Percentiles rank a stretch among this genome's conserved stretches.
phyloP scores from a whole-genome alignment of 2,888 invertebrate genomes.

The Andrena camellia region DNA sequence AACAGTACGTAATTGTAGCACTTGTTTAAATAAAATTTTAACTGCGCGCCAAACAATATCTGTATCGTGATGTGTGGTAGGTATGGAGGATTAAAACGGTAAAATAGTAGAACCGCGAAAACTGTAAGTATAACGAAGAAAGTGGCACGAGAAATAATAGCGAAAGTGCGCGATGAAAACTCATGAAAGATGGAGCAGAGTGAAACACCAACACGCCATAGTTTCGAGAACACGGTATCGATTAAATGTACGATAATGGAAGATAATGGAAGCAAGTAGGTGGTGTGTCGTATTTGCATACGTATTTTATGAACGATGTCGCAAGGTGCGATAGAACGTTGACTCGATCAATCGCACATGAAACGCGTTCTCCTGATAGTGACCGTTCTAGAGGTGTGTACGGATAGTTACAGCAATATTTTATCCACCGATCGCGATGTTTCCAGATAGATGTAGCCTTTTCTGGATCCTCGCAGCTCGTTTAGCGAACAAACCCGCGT shows the following conservation, averaged over 20 bases:
- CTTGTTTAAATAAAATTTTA: too few species aligned
- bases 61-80: too few species aligned
- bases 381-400: constrained; percentile 1
- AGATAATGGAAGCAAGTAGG: not conserved
- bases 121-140: not conserved
- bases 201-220: not conserved
- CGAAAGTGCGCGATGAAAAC: not conserved
- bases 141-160: not conserved
- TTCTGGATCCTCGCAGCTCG: not conserved
- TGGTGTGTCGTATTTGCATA: constrained; percentile 6
- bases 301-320: constrained; percentile 28
- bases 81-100: too few species aligned
- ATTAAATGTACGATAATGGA: not conserved
- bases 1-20: not conserved
- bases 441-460: not conserved
- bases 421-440: constrained; percentile 9
- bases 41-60: too few species aligned
- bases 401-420: not conserved
- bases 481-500: not conserved
- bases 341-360: constrained; percentile 1
- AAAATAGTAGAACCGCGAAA: not conserved
- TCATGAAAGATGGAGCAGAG: not conserved
- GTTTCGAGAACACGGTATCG: not conserved
- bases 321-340: constrained; percentile 16
- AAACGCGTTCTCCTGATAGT: not conserved